These are phyloP conservation scores for Lonchura striata DNA, from an alignment of 2,113 vertebrate species.

Conservation along the genomic window DNA sequence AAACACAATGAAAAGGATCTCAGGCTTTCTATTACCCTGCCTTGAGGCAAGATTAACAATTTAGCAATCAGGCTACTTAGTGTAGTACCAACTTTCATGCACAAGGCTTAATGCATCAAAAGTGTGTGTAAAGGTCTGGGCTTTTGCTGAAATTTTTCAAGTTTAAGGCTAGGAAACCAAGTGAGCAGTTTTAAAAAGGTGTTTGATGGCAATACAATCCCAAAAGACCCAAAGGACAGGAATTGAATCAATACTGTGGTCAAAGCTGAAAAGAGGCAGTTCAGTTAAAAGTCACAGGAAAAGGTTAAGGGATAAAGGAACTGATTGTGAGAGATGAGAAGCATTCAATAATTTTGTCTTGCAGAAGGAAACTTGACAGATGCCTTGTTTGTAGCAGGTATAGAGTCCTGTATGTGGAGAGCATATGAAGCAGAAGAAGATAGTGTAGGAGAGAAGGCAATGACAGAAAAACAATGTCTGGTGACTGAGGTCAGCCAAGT, in stretches of 20 bases:
- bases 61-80: not conserved
- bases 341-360: not conserved
- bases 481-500: conserved; percentile 25
- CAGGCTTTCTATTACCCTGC: not conserved
- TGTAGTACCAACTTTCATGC: not conserved
- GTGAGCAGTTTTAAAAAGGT: not conserved
- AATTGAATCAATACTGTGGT: not conserved
- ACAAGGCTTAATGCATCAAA: not conserved
- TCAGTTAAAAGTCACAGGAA: not conserved
- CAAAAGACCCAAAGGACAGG: not conserved
- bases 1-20: not conserved
- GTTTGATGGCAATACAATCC: not conserved
- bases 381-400: not conserved
- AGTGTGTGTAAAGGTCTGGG: not conserved
- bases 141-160: not conserved
- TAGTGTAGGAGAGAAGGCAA: not conserved
- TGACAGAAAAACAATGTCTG: not conserved
- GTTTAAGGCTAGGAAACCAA: not conserved
- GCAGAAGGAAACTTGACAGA: not conserved
- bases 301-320: not conserved
- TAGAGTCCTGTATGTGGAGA: not conserved
- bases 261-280: not conserved
- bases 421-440: not conserved
- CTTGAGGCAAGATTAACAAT: not conserved
- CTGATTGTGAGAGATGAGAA: not conserved